These are phyloP conservation scores for Brachionus asplanchnoidis DNA, from an alignment of 1,140 invertebrate genomes.

Conservation along the genomic window DNA sequence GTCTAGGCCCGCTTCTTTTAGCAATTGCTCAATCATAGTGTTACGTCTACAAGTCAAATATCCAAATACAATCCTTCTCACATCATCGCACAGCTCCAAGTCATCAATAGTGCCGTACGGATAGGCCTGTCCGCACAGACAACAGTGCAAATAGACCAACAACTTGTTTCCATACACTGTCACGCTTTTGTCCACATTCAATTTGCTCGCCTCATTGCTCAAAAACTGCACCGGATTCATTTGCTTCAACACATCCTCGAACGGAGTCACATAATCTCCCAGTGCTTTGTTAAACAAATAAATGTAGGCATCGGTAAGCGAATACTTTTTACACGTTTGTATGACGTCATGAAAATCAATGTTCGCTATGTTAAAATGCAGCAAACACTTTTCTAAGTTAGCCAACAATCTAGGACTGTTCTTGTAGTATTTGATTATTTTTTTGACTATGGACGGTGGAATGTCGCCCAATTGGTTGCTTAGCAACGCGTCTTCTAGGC, in stretches of 20 bases:
- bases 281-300: conserved; percentile 81
- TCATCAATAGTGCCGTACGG: conserved; percentile 75
- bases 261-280: conserved; percentile 73
- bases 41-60: not conserved
- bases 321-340: conserved; percentile 70
- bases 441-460: conserved; percentile 61
- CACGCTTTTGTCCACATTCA: conserved; percentile 19
- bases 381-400: conserved; percentile 72
- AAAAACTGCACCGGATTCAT: conserved; percentile 46
- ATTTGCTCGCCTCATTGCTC: conserved; percentile 44
- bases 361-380: conserved; percentile 74
- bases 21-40: conserved; percentile 45
- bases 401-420: conserved; percentile 57
- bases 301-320: conserved; percentile 78
- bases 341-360: conserved; percentile 81
- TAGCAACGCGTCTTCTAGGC: conserved; percentile 62
- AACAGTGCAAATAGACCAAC: conserved; percentile 80
- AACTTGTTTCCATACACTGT: conserved; percentile 75
- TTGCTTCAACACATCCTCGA: conserved; percentile 65
- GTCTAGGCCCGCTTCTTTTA: conserved; percentile 43
- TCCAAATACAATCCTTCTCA: not conserved
- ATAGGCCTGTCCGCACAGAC: conserved; percentile 82
- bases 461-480: conserved; percentile 59
- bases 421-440: conserved; percentile 61
- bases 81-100: conserved; percentile 64